These are phyloP conservation scores for Argopecten irradians DNA, from an alignment of 1,140 invertebrate genomes.

Conservation along the genomic window DNA sequence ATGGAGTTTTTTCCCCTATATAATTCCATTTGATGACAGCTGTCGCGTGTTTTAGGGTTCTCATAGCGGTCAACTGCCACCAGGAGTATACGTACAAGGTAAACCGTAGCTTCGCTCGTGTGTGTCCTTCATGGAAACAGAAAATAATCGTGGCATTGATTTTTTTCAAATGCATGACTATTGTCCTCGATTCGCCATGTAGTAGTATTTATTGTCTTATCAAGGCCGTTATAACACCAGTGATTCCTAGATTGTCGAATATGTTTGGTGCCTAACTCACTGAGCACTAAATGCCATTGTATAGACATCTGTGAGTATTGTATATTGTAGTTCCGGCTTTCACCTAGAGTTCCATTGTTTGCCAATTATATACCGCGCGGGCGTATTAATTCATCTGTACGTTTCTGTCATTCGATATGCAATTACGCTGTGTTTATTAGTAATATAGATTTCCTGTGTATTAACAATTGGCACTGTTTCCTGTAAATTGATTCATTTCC, in stretches of 20 bases:
- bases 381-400: not conserved
- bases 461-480: too few species aligned
- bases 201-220: not conserved
- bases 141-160: not conserved
- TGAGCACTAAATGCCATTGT: not conserved
- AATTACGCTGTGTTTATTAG: not conserved
- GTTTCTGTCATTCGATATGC: not conserved
- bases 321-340: not conserved
- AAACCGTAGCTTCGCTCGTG: not conserved
- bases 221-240: not conserved
- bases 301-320: not conserved
- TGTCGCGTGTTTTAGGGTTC: not conserved
- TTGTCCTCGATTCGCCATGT: not conserved
- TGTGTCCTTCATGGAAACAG: not conserved
- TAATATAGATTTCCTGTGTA: not conserved
- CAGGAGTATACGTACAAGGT: not conserved
- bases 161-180: not conserved
- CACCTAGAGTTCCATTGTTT: not conserved
- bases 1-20: constrained; percentile 4
- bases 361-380: not conserved
- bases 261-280: not conserved
- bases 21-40: not conserved
- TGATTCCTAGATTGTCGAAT: not conserved
- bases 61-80: constrained; percentile 5
- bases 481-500: too few species aligned